Percentiles rank a stretch among this genome's conserved stretches.
These are phyloP conservation scores for Camarhynchus parvulus DNA, from an alignment of 2,113 vertebrate genomes.

Conservation along the genomic window DNA sequence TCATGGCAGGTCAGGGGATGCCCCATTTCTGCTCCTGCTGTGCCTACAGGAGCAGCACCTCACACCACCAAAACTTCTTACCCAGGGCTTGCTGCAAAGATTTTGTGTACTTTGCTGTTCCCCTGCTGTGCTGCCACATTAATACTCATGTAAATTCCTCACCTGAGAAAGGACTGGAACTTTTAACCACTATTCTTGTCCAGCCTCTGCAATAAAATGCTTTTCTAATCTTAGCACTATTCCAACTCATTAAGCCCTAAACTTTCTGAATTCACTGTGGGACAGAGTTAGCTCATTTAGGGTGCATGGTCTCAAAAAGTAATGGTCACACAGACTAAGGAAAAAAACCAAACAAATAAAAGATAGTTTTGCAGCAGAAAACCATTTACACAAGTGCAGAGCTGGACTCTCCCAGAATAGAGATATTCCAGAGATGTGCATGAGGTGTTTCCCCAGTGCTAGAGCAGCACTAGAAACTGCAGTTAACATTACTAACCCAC, in stretches of 20 bases:
- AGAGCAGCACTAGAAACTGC: not conserved
- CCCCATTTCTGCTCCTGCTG: not conserved
- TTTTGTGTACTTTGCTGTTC: not conserved
- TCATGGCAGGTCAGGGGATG: not conserved
- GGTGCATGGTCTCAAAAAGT: not conserved
- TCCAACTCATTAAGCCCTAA: not conserved
- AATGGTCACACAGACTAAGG: rapidly evolving
- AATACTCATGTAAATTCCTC: not conserved
- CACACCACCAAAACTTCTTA: not conserved
- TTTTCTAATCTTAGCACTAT: not conserved
- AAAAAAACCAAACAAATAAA: no score
- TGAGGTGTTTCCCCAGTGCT: not conserved
- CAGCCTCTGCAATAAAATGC: not conserved
- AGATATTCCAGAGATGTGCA: not conserved
- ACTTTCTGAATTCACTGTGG: not conserved
- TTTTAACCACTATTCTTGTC: not conserved
- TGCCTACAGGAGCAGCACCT: not conserved
- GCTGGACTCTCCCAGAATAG: not conserved
- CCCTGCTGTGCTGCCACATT: not conserved
- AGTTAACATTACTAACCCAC: not conserved
- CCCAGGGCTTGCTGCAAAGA: not conserved
- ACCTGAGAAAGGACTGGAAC: not conserved
- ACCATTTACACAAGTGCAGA: not conserved
- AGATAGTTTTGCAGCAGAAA: not conserved
- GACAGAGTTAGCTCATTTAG: not conserved